Conservation (phyloP, 2,797 vertebrate genomes). For the Pangasius larnaudii region DNA sequence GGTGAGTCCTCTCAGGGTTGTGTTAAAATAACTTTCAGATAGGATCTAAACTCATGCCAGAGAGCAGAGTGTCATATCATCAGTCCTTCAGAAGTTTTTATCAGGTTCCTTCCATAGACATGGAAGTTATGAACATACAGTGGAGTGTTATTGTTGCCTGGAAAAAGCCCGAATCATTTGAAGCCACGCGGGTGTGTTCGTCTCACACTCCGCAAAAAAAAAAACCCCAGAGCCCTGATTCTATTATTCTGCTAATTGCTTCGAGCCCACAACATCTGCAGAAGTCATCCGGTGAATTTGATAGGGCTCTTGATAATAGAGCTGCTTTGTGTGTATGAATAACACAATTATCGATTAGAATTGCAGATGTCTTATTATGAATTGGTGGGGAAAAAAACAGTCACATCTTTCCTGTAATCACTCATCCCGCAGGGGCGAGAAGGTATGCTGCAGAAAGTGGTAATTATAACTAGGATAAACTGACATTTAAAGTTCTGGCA, state of each 20-base stretch:
- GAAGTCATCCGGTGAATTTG: constrained; percentile 12
- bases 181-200: background rate
- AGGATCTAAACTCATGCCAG: background rate
- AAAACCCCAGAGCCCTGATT: constrained; percentile 5
- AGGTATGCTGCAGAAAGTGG: background rate
- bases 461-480: background rate
- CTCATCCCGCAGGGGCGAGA: background rate
- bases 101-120: background rate
- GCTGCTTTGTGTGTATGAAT: constrained; percentile 1
- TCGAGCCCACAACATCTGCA: constrained; percentile 27
- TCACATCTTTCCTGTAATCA: background rate
- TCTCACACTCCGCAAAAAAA: background rate
- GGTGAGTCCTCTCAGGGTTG: constrained; percentile 74
- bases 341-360: constrained; percentile 23
- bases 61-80: background rate
- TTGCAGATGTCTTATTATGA: background rate
- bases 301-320: constrained; percentile 27
- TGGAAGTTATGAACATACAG: background rate
- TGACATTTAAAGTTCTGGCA: background rate
- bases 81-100: background rate
- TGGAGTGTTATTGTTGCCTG: background rate
- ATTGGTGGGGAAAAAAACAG: background rate
- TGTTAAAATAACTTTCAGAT: background rate
- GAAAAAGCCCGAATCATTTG: background rate
- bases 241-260: constrained; percentile 35